Conservation (phyloP, 2,888 invertebrate species). For the Caenorhabditis sp. region DNA sequence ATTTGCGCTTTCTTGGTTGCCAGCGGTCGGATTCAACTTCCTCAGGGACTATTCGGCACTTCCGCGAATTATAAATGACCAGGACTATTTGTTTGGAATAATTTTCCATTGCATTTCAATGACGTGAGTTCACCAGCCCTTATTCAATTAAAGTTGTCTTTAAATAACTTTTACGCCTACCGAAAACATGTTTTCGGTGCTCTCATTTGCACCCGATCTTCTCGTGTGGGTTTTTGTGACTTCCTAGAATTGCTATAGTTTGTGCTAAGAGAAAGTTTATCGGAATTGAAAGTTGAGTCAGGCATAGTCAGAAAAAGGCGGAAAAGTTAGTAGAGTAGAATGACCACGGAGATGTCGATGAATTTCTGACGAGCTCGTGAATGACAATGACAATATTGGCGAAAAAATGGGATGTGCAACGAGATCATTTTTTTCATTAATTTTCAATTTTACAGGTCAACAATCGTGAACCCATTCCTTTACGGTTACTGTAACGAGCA, state of each 20-base stretch:
- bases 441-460: slow-evolving; percentile 58
- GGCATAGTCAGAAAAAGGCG: too few species aligned
- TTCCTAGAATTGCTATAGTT: neutral
- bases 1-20: slow-evolving; percentile 90
- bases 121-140: slow-evolving; percentile 58
- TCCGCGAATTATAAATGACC: slow-evolving; percentile 67
- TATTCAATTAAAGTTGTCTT: neutral
- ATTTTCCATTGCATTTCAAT: slow-evolving; percentile 78
- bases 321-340: slow-evolving; percentile 29
- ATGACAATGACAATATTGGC: too few species aligned
- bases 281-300: slow-evolving; percentile 10
- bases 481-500: slow-evolving; percentile 77
- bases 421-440: slow-evolving; percentile 4
- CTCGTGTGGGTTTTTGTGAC: neutral
- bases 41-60: slow-evolving; percentile 75
- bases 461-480: slow-evolving; percentile 76
- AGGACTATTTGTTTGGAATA: slow-evolving; percentile 76
- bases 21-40: slow-evolving; percentile 79
- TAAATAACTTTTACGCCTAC: too few species aligned
- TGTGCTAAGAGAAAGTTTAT: neutral
- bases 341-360: slow-evolving; percentile 41
- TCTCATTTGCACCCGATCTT: too few species aligned
- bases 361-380: slow-evolving; percentile 25
- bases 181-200: too few species aligned
- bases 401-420: too few species aligned